Conservation (phyloP, 2,113 vertebrate species). For the Proteles cristata region DNA sequence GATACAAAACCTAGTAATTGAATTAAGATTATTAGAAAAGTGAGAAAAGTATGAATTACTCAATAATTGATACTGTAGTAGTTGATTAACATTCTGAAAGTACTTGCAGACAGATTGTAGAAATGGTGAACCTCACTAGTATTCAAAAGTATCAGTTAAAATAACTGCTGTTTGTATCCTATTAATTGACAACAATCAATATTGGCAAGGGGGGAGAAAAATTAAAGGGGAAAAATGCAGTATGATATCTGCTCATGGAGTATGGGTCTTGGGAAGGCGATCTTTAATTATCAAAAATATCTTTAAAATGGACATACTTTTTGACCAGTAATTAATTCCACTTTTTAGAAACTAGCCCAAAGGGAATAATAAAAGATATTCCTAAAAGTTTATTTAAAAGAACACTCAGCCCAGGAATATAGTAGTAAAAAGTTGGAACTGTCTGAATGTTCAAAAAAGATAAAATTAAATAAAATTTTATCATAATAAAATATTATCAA, state of each 20-base stretch:
- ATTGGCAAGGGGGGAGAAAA: constrained; percentile 54
- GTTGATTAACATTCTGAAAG: constrained; percentile 57
- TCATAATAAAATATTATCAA: constrained; percentile 26
- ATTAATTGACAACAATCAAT: constrained; percentile 53
- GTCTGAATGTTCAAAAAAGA: constrained; percentile 37
- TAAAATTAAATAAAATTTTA: background rate
- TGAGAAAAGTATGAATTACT: constrained; percentile 49
- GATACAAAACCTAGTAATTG: constrained; percentile 1
- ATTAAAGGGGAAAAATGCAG: background rate
- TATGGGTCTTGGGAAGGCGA: background rate
- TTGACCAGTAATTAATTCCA: constrained; percentile 33
- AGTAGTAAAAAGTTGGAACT: background rate
- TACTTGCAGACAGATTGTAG: constrained; percentile 37
- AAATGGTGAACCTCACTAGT: constrained; percentile 61
- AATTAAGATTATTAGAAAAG: constrained; percentile 17
- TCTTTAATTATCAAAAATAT: constrained; percentile 10
- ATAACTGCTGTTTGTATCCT: constrained; percentile 46
- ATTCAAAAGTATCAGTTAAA: constrained; percentile 67
- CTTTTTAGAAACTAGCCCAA: constrained; percentile 52
- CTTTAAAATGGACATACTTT: constrained; percentile 5
- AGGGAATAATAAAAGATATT: constrained; percentile 42
- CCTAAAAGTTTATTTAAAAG: constrained; percentile 5
- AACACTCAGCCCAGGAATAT: background rate
- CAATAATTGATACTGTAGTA: background rate
- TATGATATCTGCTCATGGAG: background rate